phyloP scores from a whole-genome alignment of 2,888 invertebrate genomes.

The Euphydryas editha region DNA sequence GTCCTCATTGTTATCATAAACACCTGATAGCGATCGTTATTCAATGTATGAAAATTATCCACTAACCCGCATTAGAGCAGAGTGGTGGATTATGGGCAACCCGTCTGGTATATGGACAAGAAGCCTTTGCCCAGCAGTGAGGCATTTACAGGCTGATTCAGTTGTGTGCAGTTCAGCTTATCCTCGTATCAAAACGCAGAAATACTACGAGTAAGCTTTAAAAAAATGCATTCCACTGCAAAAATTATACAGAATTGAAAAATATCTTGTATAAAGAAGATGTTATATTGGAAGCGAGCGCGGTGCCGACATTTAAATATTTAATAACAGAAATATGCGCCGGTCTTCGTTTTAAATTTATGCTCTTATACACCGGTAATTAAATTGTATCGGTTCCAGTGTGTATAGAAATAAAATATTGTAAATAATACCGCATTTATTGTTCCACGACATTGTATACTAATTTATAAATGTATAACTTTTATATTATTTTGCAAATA shows the following conservation, averaged over 20 bases:
- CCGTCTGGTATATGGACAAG: too few species aligned
- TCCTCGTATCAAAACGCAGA: not conserved
- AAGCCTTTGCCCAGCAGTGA: too few species aligned
- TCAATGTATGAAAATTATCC: too few species aligned
- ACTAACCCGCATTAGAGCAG: too few species aligned
- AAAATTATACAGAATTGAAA: conserved; percentile 9
- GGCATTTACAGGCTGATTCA: too few species aligned
- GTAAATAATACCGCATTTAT: not conserved
- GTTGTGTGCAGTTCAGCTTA: too few species aligned
- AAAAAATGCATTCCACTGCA: not conserved
- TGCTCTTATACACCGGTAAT: conserved; percentile 6
- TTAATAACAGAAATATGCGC: conserved; percentile 34
- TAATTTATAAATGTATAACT: not conserved
- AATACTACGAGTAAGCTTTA: not conserved
- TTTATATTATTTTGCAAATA: too few species aligned
- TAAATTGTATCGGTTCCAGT: conserved; percentile 8
- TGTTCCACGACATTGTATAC: not conserved
- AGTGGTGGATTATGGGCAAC: too few species aligned
- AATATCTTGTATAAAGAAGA: conserved; percentile 12
- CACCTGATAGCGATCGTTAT: too few species aligned
- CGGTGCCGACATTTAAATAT: conserved; percentile 30
- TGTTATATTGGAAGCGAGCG: conserved; percentile 30
- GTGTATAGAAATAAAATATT: not conserved
- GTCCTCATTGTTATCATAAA: too few species aligned
- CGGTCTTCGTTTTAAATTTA: conserved; percentile 9